Base-by-base conservation (phyloP, 2,113 vertebrate genomes). In the Trematomus loennbergii region DNA sequence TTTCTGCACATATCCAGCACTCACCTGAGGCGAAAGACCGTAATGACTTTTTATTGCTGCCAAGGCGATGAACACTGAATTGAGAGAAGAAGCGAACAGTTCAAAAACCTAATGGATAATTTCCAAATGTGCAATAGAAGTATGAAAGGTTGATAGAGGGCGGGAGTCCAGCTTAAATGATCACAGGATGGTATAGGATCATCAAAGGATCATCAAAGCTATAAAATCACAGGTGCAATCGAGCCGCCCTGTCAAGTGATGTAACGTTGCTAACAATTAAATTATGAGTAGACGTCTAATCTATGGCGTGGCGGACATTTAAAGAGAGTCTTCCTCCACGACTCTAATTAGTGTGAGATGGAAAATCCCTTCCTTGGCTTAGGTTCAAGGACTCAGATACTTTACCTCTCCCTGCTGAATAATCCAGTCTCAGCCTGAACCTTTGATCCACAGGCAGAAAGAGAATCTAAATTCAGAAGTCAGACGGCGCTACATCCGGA, bases 1-100 rank as follows among this genome's bases (percentile, higher is more conserved):
- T 79, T 86, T 80, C 67, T 66, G 72, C 78, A 87, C 84, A 78
- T 86, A 89, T 71, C 80, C 60, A 75, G 72, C 53, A 8, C 57
- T 81, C 77, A 87, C 81, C 90, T 79, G 25, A 25, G 72, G 84
- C 25, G 25, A 84, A 75, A 78, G 55, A 53, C 69, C 25, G 72
- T 85, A 87, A 89, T 93, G 49, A 79, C 74, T 87, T 89, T 90
- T 83, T 87, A 88, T 87, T 89, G 81, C 74, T 61, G 82, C 73
- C 54, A 82, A 53, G 75, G 86, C 80, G 83, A 89, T 87, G 79
- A 80, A 71, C 46, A 57, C 49, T 17, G 68, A 77, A 84, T 80
- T 65, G 84, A 87, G 66, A 12, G 60, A 65, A 82, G 82, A 85
- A 63, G 76, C 5, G 15, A 84, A 78, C 86, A 53, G 78, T 82